Percentiles rank a stretch among this genome's conserved stretches.
Evolutionary conservation across 2,888 invertebrate genomes (phyloP).

Genomic region (Archaeoteleia sp.): DNA sequence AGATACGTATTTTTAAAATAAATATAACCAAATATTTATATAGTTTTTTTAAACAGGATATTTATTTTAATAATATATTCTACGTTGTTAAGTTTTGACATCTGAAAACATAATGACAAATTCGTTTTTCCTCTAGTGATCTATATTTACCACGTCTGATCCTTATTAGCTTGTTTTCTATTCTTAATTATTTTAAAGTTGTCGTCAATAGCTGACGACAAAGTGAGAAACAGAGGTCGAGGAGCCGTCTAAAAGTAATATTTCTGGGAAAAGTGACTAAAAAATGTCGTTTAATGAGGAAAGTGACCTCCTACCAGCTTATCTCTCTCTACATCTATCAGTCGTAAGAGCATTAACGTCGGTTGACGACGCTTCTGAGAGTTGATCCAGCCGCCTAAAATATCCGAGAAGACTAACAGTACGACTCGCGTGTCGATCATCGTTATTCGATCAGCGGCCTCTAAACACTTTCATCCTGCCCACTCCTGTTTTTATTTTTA

Average conservation of each 20-base stretch:
- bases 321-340: constrained; percentile 1
- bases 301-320: constrained; percentile 26
- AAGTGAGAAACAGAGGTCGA: background rate
- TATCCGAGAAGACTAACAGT: constrained; percentile 20
- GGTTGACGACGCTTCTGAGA: constrained; percentile 31
- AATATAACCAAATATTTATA: too few species aligned
- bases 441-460: constrained; percentile 34
- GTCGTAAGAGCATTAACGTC: constrained; percentile 26
- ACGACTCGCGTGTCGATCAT: constrained; percentile 44
- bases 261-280: constrained; percentile 17
- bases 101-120: too few species aligned
- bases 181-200: too few species aligned
- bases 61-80: too few species aligned
- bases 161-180: too few species aligned
- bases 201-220: too few species aligned
- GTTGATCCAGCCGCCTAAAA: constrained; percentile 42
- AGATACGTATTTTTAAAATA: too few species aligned
- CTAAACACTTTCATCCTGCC: constrained; percentile 28
- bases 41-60: too few species aligned
- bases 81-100: too few species aligned
- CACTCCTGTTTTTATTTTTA: constrained; percentile 34
- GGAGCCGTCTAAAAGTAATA: constrained; percentile 23
- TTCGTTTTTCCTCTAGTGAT: too few species aligned
- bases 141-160: too few species aligned
- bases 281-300: constrained; percentile 32